Conservation (phyloP, 2,113 vertebrate genomes). For the Egretta garzetta region DNA sequence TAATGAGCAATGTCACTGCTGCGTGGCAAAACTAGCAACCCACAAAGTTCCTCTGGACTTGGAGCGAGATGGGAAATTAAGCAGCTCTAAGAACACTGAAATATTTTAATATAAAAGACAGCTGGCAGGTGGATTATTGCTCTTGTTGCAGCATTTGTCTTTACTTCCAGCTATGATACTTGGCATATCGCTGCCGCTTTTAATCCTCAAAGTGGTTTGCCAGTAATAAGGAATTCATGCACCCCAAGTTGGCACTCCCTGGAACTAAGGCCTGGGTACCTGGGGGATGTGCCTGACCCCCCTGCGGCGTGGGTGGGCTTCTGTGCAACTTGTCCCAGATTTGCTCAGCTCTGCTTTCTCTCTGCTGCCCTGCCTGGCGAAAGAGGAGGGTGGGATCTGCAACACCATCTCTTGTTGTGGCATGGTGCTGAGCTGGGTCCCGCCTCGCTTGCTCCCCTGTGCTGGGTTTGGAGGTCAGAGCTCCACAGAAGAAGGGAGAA, state of each 20-base stretch:
- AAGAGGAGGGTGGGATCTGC: neutral
- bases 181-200: neutral
- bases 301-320: neutral
- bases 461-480: neutral
- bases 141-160: slow-evolving; percentile 36
- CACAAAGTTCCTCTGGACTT: slow-evolving; percentile 42
- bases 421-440: neutral
- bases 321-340: neutral
- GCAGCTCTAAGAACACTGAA: slow-evolving; percentile 21
- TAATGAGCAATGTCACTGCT: slow-evolving; percentile 15
- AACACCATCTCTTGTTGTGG: neutral
- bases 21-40: neutral
- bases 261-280: neutral
- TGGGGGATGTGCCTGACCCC: neutral
- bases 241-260: neutral
- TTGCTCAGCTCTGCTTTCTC: neutral
- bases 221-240: neutral
- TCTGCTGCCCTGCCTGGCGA: neutral
- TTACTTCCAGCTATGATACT: slow-evolving; percentile 20
- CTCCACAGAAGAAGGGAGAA: neutral
- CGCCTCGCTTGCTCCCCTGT: neutral
- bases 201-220: neutral
- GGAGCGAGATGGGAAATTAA: neutral
- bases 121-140: slow-evolving; percentile 52
- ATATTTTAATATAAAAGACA: slow-evolving; percentile 59